These are phyloP conservation scores for Cheilosia grossa DNA, from an alignment of 2,888 invertebrate genomes.

Conservation along the genomic window DNA sequence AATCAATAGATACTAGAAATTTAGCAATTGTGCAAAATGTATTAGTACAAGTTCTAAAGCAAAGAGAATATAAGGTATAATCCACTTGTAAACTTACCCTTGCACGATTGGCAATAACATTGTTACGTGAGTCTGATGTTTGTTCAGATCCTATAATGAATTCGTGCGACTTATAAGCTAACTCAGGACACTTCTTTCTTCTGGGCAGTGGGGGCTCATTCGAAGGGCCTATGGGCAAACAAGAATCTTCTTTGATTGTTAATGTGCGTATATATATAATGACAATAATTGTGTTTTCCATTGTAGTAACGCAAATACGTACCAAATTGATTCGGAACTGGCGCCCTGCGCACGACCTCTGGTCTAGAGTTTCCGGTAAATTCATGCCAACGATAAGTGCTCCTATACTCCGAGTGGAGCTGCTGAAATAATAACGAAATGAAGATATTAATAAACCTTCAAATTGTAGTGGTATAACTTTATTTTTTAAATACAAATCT, in stretches of 20 bases:
- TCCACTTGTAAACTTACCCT: conserved; percentile 80
- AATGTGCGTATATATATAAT: conserved; percentile 14
- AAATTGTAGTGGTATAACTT: no score
- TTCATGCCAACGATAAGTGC: conserved; percentile 98
- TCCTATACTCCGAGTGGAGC: conserved; percentile 97
- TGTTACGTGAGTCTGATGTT: conserved; percentile 84
- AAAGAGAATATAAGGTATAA: neutral
- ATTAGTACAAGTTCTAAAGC: neutral
- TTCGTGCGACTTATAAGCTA: conserved; percentile 94
- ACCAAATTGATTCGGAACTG: conserved; percentile 84
- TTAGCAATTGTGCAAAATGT: neutral
- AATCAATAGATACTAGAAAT: neutral
- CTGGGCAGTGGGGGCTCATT: conserved; percentile 94
- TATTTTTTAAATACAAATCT: no score
- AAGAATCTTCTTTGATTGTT: conserved; percentile 56
- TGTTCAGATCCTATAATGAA: conserved; percentile 87
- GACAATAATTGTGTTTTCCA: neutral
- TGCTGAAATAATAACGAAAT: conserved; percentile 83
- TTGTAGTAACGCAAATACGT: conserved; percentile 46
- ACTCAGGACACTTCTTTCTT: conserved; percentile 94
- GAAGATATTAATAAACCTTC: neutral
- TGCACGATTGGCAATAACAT: conserved; percentile 83
- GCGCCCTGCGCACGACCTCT: conserved; percentile 88
- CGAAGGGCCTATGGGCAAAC: conserved; percentile 82
- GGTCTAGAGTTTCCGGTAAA: conserved; percentile 91